Evolutionary conservation across 1,140 invertebrate species (phyloP).

Genomic region (Zophobas morio): DNA sequence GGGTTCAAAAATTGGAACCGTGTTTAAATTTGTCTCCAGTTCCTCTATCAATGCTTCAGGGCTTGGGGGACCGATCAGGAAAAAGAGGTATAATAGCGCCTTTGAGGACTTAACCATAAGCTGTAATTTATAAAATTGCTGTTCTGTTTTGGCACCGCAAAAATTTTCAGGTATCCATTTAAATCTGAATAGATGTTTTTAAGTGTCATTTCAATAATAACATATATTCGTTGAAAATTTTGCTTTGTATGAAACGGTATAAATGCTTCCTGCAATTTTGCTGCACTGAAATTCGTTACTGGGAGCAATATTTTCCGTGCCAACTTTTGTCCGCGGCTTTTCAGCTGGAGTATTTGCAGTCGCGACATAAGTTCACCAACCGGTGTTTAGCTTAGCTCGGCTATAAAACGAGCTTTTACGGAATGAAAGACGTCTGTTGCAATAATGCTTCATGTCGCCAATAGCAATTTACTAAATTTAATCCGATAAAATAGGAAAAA

Average conservation of each 20-base stretch:
- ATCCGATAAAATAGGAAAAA: slow-evolving; percentile 46
- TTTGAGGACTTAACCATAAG: neutral
- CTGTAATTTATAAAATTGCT: too few relatives aligned
- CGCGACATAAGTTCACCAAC: slow-evolving; percentile 42
- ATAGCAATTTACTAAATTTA: slow-evolving; percentile 49
- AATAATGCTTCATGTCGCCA: slow-evolving; percentile 49
- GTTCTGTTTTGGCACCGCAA: neutral
- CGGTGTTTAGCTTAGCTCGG: slow-evolving; percentile 42
- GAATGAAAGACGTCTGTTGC: slow-evolving; percentile 48
- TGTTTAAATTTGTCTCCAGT: too few relatives aligned
- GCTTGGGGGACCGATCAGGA: too few relatives aligned
- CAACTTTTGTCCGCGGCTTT: slow-evolving; percentile 40
- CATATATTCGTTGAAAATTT: neutral
- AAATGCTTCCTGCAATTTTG: slow-evolving; percentile 16
- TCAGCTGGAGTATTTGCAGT: slow-evolving; percentile 48
- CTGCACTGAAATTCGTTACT: neutral
- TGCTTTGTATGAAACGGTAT: neutral
- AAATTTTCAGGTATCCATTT: neutral
- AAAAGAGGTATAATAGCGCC: neutral
- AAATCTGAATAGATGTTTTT: neutral
- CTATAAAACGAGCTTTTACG: slow-evolving; percentile 52
- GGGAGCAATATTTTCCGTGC: slow-evolving; percentile 24
- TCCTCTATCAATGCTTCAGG: too few relatives aligned
- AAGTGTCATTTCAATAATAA: slow-evolving; percentile 10
- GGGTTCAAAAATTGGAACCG: too few relatives aligned